Evolutionary conservation across 2,888 invertebrate genomes (phyloP).

Genomic region (Stenodera caucasica): DNA sequence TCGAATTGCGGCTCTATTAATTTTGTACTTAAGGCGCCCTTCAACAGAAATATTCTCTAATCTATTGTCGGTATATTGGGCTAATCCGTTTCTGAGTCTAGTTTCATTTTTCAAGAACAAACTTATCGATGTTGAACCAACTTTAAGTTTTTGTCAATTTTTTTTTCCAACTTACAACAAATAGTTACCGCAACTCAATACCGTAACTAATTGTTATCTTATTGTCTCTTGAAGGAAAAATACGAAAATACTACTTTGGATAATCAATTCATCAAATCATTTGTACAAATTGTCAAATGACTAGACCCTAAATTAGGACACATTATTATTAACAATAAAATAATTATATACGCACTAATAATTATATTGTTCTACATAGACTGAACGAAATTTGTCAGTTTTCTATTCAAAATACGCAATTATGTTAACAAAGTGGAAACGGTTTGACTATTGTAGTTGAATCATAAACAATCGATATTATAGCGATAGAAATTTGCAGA

Average conservation of each 20-base stretch:
- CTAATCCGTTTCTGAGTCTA: too few relatives aligned
- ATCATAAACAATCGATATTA: neutral
- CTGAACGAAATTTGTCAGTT: constrained; percentile 14
- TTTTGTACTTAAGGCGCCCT: too few relatives aligned
- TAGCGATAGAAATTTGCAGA: neutral
- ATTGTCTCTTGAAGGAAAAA: neutral
- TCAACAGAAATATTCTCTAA: too few relatives aligned
- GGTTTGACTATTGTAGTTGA: constrained; percentile 4
- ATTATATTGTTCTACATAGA: constrained; percentile 22
- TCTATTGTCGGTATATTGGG: too few relatives aligned
- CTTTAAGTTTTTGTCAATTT: too few relatives aligned
- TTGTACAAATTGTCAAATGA: too few relatives aligned
- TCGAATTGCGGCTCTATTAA: too few relatives aligned
- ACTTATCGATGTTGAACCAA: neutral
- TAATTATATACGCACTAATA: constrained; percentile 19
- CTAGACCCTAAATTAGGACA: neutral
- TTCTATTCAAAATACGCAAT: constrained; percentile 9
- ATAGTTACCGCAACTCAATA: neutral
- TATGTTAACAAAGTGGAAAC: constrained; percentile 11
- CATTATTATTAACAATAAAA: constrained; percentile 1
- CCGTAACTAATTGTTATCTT: neutral
- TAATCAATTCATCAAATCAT: neutral
- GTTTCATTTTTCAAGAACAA: constrained; percentile 1
- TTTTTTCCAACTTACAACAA: neutral
- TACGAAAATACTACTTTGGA: neutral